phyloP scores from a whole-genome alignment of 2,888 invertebrate genomes.

The Brassicogethes aeneus region DNA sequence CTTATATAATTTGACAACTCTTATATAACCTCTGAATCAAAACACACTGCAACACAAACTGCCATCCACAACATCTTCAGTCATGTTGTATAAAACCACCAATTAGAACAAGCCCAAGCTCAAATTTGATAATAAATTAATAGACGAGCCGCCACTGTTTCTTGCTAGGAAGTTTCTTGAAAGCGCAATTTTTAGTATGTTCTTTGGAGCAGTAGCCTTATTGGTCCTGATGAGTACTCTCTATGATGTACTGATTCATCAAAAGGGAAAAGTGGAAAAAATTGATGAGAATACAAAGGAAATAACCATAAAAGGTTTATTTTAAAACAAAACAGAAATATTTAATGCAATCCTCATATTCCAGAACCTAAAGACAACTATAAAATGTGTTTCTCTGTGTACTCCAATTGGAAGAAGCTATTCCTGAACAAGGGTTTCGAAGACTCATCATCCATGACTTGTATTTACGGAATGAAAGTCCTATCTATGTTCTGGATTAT shows the following conservation, averaged over 20 bases:
- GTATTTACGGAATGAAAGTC: slow-evolving; percentile 23
- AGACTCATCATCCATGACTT: slow-evolving; percentile 6
- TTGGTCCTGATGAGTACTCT: slow-evolving; percentile 14
- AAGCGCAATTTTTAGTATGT: slow-evolving; percentile 13
- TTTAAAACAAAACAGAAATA: too few species aligned
- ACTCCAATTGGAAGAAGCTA: slow-evolving; percentile 39
- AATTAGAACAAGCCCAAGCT: neutral
- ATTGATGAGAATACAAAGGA: neutral
- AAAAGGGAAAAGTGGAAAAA: slow-evolving; percentile 8
- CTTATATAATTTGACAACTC: too few species aligned
- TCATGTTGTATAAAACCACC: too few species aligned
- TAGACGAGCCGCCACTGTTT: too few species aligned
- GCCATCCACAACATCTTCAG: too few species aligned
- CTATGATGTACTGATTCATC: slow-evolving; percentile 16
- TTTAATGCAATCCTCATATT: too few species aligned
- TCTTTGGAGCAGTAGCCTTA: slow-evolving; percentile 10
- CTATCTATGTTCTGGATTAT: slow-evolving; percentile 45
- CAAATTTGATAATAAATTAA: neutral
- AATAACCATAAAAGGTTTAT: too few species aligned
- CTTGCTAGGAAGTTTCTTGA: too few species aligned
- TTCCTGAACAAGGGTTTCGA: slow-evolving; percentile 2
- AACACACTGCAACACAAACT: too few species aligned
- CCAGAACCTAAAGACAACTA: slow-evolving; percentile 7
- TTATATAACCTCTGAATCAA: too few species aligned
- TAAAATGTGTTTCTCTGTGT: slow-evolving; percentile 35